Base-by-base conservation (phyloP, 1,140 invertebrate genomes). In the Neoseiulus cucumeris region DNA sequence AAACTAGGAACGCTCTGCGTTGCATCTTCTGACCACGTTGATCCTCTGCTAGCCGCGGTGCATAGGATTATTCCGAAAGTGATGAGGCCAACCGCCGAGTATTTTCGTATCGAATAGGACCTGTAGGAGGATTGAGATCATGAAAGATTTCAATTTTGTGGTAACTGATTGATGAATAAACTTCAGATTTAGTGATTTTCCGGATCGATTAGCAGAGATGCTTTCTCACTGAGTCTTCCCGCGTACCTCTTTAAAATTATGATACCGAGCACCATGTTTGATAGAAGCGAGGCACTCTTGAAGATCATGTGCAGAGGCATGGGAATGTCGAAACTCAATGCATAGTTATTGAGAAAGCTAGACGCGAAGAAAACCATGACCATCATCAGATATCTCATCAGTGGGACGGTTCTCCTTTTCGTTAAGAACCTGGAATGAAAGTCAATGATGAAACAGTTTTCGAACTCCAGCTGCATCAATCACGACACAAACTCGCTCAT, bases 241-340 rank as follows among this genome's bases (percentile, higher is more conserved):
- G 18, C 14, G 14, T 28, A 67, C 70, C 86, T 90, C 70, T 91
- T 88, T 18, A 95, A 74, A 66, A 97, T 85, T 68, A 93, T 78
- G 18, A 94, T 86, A 47, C 91, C 90, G 83, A 98, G 87, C 47
- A 95, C 82, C 85, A 98, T 88, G 76, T 93, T 97, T 0, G 93
- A 90, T 78, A 98, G 90, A 25, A 98, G 77, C 39, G 93, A 96
- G 6, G 93, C 93, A 42, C 94, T 85, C 79, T 93, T 82, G 74
- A 98, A 98, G 74, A 98, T 98, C 86, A 99, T 96, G 74, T 98
- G 94, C 5, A 98, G 77, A 9, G 95, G 93, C 84, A 98, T 94
- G 0, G 94, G 86, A 72, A 99, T 94, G 73, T 97, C 94, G 72
- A 93, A 98, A 73, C 87, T 85, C 71, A 98, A 89, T 0, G 91